Percentiles rank a stretch among this genome's conserved stretches.
Conservation (phyloP, 2,113 vertebrate genomes). For the Phalacrocorax aristotelis region DNA sequence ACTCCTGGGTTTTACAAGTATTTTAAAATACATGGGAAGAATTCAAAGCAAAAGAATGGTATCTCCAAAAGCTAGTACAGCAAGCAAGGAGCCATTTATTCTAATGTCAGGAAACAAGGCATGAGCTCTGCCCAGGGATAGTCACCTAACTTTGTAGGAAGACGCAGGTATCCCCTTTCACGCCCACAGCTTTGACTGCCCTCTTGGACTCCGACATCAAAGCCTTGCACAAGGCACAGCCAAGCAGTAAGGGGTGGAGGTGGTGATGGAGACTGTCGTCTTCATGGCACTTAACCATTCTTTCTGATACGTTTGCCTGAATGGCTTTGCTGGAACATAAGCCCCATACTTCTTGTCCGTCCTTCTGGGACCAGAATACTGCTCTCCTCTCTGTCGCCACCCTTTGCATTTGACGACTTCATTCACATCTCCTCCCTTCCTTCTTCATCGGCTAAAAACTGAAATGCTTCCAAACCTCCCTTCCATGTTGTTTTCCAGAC, state of each 20-base stretch:
- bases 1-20: background rate
- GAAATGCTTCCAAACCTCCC: background rate
- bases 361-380: background rate
- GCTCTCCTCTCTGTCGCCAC: background rate
- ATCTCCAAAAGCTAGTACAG: background rate
- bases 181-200: background rate
- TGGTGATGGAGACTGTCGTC: background rate
- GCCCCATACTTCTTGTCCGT: background rate
- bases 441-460: background rate
- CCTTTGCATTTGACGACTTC: background rate
- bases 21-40: background rate
- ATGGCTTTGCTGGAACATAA: background rate
- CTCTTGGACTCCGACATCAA: background rate
- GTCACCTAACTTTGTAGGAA: background rate
- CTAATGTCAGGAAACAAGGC: background rate
- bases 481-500: background rate
- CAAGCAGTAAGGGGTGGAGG: background rate
- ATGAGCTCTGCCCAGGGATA: background rate
- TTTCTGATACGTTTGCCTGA: background rate
- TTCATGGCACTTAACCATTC: background rate
- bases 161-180: background rate
- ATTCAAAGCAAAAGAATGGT: background rate
- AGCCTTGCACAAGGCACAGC: background rate
- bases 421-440: background rate
- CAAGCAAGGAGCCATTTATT: background rate